Evolutionary conservation across 2,888 invertebrate species (phyloP).

Genomic region (Nomada lathburiana): DNA sequence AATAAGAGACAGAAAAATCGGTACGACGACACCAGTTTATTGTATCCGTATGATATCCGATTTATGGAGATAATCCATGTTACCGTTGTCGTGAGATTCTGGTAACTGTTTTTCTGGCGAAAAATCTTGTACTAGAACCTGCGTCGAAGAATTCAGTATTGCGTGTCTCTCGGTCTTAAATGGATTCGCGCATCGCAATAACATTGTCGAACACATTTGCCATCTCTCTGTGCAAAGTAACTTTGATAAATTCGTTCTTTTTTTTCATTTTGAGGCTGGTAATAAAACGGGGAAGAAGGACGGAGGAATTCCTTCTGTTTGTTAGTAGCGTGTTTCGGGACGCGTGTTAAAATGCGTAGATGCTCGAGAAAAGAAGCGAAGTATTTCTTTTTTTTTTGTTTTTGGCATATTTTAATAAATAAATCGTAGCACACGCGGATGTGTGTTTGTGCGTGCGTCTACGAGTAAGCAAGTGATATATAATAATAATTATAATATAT

Average conservation of each 20-base stretch:
- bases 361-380: constrained; percentile 18
- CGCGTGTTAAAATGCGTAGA: constrained; percentile 4
- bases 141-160: constrained; percentile 31
- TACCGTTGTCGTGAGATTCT: constrained; percentile 39
- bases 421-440: constrained; percentile 28
- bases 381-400: constrained; percentile 17
- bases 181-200: constrained; percentile 27
- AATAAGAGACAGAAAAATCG: constrained; percentile 24
- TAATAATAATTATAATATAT: constrained; percentile 16
- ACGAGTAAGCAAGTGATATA: constrained; percentile 68
- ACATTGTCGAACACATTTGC: constrained; percentile 25
- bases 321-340: constrained; percentile 11
- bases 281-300: background rate
- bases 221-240: constrained; percentile 12
- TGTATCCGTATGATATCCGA: constrained; percentile 12
- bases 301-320: constrained; percentile 25
- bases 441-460: constrained; percentile 25
- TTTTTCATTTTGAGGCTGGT: constrained; percentile 10
- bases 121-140: background rate
- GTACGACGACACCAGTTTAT: constrained; percentile 20
- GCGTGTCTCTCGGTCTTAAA: constrained; percentile 13
- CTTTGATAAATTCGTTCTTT: constrained; percentile 20
- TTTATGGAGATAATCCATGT: constrained; percentile 16
- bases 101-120: constrained; percentile 22
- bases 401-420: constrained; percentile 25